Percentiles rank a stretch among this genome's conserved stretches.
These are phyloP conservation scores for Poliocrania exsul DNA, from an alignment of 2,797 vertebrate species.

Conservation along the genomic window DNA sequence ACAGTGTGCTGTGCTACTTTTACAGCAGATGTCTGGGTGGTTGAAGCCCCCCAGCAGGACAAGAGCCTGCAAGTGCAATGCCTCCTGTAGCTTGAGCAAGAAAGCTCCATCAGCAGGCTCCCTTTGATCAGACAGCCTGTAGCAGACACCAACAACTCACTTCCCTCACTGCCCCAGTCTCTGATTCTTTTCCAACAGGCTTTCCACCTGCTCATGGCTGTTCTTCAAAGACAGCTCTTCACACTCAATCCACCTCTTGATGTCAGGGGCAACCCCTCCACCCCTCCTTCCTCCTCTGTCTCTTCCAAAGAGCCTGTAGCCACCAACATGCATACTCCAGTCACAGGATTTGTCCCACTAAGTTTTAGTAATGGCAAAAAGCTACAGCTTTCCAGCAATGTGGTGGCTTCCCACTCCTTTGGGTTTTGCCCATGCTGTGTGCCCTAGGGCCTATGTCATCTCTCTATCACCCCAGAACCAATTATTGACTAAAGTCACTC, in stretches of 20 bases:
- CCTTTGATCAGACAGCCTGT: neutral
- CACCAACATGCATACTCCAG: neutral
- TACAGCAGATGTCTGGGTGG: neutral
- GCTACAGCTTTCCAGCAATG: neutral
- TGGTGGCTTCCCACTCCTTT: neutral
- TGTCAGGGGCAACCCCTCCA: accelerated
- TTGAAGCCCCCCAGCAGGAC: neutral
- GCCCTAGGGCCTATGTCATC: no score
- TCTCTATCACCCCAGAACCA: no score
- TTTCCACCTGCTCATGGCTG: neutral
- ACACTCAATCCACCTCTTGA: neutral
- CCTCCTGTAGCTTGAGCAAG: neutral
- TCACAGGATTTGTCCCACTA: neutral
- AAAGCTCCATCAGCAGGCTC: neutral
- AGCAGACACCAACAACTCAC: neutral
- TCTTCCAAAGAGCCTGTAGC: neutral
- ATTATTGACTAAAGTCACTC: no score
- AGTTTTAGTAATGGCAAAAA: neutral
- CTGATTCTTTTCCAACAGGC: neutral
- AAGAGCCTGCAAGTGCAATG: neutral
- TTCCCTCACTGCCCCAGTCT: neutral
- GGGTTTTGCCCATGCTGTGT: no score
- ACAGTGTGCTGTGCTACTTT: neutral
- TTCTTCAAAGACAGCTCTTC: neutral
- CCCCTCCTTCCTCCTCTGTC: neutral